These are phyloP conservation scores for Furcifer pardalis DNA, from an alignment of 2,797 vertebrate species.

Conservation along the genomic window DNA sequence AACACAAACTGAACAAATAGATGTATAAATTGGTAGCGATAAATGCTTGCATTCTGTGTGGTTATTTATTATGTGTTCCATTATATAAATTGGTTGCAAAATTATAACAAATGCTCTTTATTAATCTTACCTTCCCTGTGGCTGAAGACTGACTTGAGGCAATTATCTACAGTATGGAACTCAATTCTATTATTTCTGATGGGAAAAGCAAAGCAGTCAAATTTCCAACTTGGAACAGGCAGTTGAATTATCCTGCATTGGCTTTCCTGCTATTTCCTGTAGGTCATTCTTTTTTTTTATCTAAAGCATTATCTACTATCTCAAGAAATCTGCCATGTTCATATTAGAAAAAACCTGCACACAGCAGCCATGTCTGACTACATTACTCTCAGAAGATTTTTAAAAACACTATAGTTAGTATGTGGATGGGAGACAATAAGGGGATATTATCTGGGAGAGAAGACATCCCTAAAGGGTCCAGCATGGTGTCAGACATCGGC, in stretches of 20 bases:
- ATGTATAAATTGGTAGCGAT: slow-evolving; percentile 73
- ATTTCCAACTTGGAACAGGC: slow-evolving; percentile 33
- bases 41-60: slow-evolving; percentile 62
- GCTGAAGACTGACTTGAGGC: slow-evolving; percentile 55
- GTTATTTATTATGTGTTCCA: slow-evolving; percentile 75
- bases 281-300: slow-evolving; percentile 33
- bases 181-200: slow-evolving; percentile 60
- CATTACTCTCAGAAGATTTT: no score
- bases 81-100: slow-evolving; percentile 74
- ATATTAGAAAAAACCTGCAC: neutral
- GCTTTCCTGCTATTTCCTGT: slow-evolving; percentile 8
- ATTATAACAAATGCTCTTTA: slow-evolving; percentile 74
- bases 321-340: slow-evolving; percentile 40
- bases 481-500: no score
- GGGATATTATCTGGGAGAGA: no score
- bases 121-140: slow-evolving; percentile 73
- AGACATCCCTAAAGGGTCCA: no score
- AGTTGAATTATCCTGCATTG: slow-evolving; percentile 33
- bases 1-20: slow-evolving; percentile 67
- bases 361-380: no score
- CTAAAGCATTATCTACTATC: slow-evolving; percentile 25
- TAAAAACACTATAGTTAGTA: no score
- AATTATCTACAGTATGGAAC: slow-evolving; percentile 64
- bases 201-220: slow-evolving; percentile 34
- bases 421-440: no score